Base-by-base conservation (phyloP, 2,797 vertebrate species). In the Varecia variegata region DNA sequence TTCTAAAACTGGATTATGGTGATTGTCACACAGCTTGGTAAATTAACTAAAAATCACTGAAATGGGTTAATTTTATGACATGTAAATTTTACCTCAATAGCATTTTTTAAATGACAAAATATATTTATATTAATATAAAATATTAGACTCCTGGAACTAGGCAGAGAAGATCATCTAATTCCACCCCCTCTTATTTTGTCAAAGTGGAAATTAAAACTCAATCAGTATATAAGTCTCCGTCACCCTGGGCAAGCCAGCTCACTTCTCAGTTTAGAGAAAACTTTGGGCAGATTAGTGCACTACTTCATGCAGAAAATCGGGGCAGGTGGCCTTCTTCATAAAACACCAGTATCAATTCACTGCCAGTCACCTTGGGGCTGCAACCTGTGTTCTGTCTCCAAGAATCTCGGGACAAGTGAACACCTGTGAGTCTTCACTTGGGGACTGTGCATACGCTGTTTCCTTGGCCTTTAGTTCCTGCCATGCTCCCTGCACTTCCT, bases 111-210 rank as follows among this genome's bases (percentile, higher is more conserved):
- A 80, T 88, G 47, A 83, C 58, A 88, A 58, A 90, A 62, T 84
- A 45, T 71, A 58, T 81, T 83, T 93, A 70, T 73, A 60, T 81
- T 84, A 91, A 70, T 73, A 56, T 71, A 58, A 89, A 93, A 94
- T 73, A 30, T 65, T 80, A 56, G 86, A 83, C 20, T 54, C 40
- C n/a, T 65, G 23, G 30, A 95, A 90, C 11, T 27, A 86, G 21
- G 67, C 79, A 45, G 47, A 30, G 54, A 56, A 85, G 15, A 54
- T 45, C 38, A 84, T 32, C n/a, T 47, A n/a, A 62, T 62, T 32
- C 47, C 30, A 87, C 68, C 40, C 35, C 15, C 35, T 82, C 10
- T 86, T 7, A 9, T 65, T 94, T 35, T 67, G 21, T 94, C 54
- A 90, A 70, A 86, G 35, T 70, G 32, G 56, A 62, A 65, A 70